Evolutionary conservation across 2,113 vertebrate species (phyloP).

Genomic region (Uria aalge): DNA sequence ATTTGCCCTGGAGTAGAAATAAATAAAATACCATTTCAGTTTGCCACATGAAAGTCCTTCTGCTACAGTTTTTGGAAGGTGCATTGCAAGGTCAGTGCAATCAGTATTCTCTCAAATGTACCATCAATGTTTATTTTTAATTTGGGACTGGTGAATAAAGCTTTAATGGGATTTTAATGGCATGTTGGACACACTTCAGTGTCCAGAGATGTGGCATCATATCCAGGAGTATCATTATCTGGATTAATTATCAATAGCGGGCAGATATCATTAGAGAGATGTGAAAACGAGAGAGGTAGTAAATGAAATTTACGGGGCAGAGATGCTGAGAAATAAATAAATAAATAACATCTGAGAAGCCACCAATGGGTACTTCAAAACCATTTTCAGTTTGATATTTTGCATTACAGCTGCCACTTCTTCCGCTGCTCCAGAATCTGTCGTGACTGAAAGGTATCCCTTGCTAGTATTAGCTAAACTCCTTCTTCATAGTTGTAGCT

Average conservation of each 20-base stretch:
- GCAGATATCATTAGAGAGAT: constrained; percentile 66
- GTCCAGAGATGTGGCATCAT: constrained; percentile 73
- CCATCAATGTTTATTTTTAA: constrained; percentile 72
- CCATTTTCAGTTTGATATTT: background rate
- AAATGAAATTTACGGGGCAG: constrained; percentile 59
- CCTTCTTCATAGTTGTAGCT: background rate
- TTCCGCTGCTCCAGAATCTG: background rate
- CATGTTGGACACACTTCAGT: constrained; percentile 76
- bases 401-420: background rate
- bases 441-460: background rate
- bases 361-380: background rate
- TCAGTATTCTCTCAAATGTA: constrained; percentile 65
- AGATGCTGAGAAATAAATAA: background rate
- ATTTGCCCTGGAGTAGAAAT: background rate
- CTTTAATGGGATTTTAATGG: constrained; percentile 79
- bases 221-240: constrained; percentile 72
- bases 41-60: background rate
- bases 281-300: constrained; percentile 51
- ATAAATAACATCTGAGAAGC: background rate
- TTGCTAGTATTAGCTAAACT: background rate
- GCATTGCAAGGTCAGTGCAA: constrained; percentile 69
- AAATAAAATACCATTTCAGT: background rate
- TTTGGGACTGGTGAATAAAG: constrained; percentile 75
- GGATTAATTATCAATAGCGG: constrained; percentile 76
- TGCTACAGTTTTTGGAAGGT: constrained; percentile 23